Percentiles rank a stretch among this genome's conserved stretches.
These are phyloP conservation scores for Zaprionus kolodkinae DNA, from an alignment of 1,140 invertebrate species.

Conservation along the genomic window DNA sequence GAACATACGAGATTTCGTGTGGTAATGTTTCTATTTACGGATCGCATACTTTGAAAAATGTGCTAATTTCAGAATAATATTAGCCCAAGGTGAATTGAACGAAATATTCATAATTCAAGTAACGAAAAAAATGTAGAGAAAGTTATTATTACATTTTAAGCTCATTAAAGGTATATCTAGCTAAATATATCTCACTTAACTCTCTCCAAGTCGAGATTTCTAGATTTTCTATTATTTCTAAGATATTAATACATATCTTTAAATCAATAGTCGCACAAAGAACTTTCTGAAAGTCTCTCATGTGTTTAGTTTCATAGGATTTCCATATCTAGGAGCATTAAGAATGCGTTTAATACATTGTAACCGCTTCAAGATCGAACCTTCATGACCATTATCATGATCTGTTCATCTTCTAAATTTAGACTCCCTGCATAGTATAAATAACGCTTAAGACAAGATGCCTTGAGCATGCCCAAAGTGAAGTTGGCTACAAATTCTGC, in stretches of 20 bases:
- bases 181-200: neutral
- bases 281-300: neutral
- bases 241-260: neutral
- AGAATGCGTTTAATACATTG: too few species aligned
- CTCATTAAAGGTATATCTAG: neutral
- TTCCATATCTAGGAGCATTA: too few species aligned
- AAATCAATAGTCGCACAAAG: neutral
- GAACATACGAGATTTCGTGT: neutral
- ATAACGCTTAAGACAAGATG: neutral
- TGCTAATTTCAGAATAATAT: neutral
- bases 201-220: neutral
- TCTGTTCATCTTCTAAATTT: neutral
- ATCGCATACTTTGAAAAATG: neutral
- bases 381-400: neutral
- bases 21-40: neutral
- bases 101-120: neutral
- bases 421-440: constrained; percentile 1
- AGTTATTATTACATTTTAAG: too few species aligned
- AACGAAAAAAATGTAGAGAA: too few species aligned
- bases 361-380: neutral
- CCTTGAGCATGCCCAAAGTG: neutral
- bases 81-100: neutral
- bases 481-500: constrained; percentile 1
- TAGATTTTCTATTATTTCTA: too few species aligned
- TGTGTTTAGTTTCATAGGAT: too few species aligned